Evolutionary conservation across 2,113 vertebrate genomes (phyloP), one percentile per base, ranked within the genome.

Genomic region (Lycocorax pyrrhopterus): DNA sequence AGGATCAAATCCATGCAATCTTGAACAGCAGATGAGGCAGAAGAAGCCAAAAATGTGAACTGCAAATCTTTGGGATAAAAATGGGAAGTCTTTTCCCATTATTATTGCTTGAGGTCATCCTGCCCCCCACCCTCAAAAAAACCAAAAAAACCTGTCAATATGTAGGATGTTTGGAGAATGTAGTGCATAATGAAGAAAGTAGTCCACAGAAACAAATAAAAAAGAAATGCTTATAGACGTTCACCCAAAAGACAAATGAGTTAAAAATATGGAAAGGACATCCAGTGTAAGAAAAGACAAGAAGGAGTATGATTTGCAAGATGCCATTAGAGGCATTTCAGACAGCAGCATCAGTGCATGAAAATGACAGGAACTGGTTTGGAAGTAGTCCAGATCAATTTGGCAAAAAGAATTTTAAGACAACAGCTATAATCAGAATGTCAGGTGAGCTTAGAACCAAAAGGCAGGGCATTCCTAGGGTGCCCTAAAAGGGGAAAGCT

Each of bases 351-450:
- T 66, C 71, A 29, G 37, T 49, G 26, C 29, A 52, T 41, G n/a
- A 69, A 92, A 93, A 94, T 74, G 51, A 74, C 63, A 71, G 49
- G n/a, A 86, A 58, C 33, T 63, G 13, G 7, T 74, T 63, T 84
- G 76, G 75, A 91, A 77, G 25, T 9, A 59, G 56, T 68, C 75
- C 82, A 93, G 47, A 80, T 59, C 52, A 95, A 67, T 46, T 44
- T 55, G 59, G 51, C 7, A 87, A 85, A 94, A 94, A 86, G 12
- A 68, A 60, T 66, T 77, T 91, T 85, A 86, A 91, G 51, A 83
- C 43, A 80, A 77, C 37, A 39, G 15, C 52, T 90, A 41, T 83
- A 90, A 80, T 71, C 33, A 51, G 15, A 35, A 71, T 58, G 26
- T 71, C 82, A 91, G 89, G 27, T 60, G 69, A 76, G 12, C 16